Percentiles rank a stretch among this genome's conserved stretches.
These are phyloP conservation scores for Stomatorhinus ivindoensis DNA, from an alignment of 2,113 vertebrate species.

Conservation along the genomic window DNA sequence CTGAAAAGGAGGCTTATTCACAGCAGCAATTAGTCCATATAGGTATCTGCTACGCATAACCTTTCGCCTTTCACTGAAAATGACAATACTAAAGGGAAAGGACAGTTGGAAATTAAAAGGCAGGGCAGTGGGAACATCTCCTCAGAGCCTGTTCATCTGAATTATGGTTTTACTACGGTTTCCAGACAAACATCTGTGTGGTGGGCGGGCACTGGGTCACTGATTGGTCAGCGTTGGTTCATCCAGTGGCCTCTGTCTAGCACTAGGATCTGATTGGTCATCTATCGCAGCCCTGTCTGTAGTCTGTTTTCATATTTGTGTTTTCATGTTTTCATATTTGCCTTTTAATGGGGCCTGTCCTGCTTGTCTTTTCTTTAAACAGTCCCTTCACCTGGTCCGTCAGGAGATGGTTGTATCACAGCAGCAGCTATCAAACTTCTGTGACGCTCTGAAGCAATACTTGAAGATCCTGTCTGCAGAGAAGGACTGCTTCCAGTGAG, in stretches of 20 bases:
- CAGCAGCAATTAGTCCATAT: neutral
- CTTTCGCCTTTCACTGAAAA: neutral
- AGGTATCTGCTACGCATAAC: neutral
- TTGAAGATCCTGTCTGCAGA: conserved; percentile 78
- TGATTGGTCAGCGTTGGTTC: neutral
- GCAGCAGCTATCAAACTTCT: conserved; percentile 81
- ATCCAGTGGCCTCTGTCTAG: neutral
- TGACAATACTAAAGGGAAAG: neutral
- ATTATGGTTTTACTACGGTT: neutral
- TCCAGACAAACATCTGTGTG: neutral
- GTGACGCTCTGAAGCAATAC: conserved; percentile 85
- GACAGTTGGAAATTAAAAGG: neutral
- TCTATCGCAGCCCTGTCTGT: neutral
- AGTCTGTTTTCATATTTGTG: neutral
- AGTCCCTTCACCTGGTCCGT: conserved; percentile 86
- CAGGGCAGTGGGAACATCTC: neutral
- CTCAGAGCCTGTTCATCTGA: neutral
- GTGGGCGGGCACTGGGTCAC: neutral
- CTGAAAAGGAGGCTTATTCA: neutral
- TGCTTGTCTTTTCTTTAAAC: neutral
- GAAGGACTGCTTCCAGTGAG: conserved; percentile 89
- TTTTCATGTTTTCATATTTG: too few species aligned
- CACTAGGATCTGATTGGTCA: neutral
- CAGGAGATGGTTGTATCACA: conserved; percentile 87
- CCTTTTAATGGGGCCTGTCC: neutral